phyloP scores from a whole-genome alignment of 2,797 vertebrate genomes.

The Eptatretus atami region DNA sequence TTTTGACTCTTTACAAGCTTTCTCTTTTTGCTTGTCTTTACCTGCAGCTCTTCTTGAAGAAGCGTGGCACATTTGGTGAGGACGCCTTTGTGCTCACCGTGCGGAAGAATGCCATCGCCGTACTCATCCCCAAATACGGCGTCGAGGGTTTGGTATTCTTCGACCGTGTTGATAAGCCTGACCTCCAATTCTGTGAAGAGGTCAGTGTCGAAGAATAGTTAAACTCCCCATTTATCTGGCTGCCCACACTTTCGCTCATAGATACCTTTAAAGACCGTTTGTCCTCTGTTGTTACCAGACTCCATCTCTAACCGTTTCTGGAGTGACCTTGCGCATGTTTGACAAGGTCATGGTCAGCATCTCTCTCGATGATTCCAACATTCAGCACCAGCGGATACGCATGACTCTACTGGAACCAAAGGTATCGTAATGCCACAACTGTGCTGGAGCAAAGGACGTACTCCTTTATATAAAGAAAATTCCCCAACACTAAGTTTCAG shows the following conservation, averaged over 20 bases:
- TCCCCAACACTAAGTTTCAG: too few species aligned
- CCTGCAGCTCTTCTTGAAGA: slow-evolving; percentile 71
- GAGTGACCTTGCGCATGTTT: slow-evolving; percentile 38
- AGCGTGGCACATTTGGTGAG: slow-evolving; percentile 49
- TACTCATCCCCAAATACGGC: slow-evolving; percentile 78
- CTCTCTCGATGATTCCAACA: slow-evolving; percentile 21
- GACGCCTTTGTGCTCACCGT: slow-evolving; percentile 68
- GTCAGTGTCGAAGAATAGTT: slow-evolving; percentile 51
- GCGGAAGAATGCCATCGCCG: slow-evolving; percentile 81
- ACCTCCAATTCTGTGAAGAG: slow-evolving; percentile 12
- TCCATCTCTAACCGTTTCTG: slow-evolving; percentile 38
- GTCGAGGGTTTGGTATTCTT: slow-evolving; percentile 87
- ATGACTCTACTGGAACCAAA: too few species aligned
- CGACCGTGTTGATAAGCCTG: slow-evolving; percentile 38
- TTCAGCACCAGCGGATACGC: too few species aligned
- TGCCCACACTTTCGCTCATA: background rate
- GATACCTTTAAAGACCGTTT: background rate
- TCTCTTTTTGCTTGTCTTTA: slow-evolving; percentile 7
- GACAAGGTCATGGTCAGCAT: slow-evolving; percentile 70
- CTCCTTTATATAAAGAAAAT: too few species aligned
- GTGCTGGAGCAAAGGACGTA: too few species aligned
- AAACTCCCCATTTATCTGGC: slow-evolving; percentile 6
- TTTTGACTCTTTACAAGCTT: background rate
- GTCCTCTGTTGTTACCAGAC: slow-evolving; percentile 17
- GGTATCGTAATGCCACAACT: too few species aligned